Conservation (phyloP, 1,140 invertebrate species). For the Fopius arisanus region DNA sequence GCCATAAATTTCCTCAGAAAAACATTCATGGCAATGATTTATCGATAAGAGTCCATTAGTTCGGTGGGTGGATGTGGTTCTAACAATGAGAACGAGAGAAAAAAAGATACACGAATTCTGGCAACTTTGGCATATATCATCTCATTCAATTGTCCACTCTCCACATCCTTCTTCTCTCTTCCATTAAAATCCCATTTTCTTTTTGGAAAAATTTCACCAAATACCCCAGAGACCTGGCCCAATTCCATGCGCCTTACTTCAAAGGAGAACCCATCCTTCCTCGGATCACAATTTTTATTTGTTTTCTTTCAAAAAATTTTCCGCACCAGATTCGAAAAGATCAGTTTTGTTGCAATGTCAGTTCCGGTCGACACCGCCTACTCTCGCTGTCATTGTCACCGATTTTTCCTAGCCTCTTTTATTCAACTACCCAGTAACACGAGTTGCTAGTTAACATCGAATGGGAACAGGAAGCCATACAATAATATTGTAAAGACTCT, state of each 20-base stretch:
- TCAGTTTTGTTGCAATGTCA: slow-evolving; percentile 43
- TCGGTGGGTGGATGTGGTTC: background rate
- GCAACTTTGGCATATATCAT: slow-evolving; percentile 1
- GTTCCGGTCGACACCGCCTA: slow-evolving; percentile 52
- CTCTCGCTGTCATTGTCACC: slow-evolving; percentile 46
- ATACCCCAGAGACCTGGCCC: slow-evolving; percentile 5
- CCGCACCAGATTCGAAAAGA: background rate
- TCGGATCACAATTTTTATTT: slow-evolving; percentile 2
- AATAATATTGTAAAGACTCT: slow-evolving; percentile 41
- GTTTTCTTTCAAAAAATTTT: background rate
- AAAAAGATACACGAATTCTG: background rate
- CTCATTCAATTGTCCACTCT: slow-evolving; percentile 6
- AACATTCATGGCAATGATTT: slow-evolving; percentile 50
- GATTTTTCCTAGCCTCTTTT: slow-evolving; percentile 48
- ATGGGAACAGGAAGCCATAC: slow-evolving; percentile 48
- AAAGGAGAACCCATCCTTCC: background rate
- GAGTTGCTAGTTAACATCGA: slow-evolving; percentile 47
- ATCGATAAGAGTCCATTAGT: slow-evolving; percentile 54
- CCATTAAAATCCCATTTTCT: slow-evolving; percentile 27
- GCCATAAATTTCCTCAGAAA: slow-evolving; percentile 44
- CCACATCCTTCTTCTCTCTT: background rate
- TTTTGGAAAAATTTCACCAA: slow-evolving; percentile 12
- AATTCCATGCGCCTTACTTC: slow-evolving; percentile 14
- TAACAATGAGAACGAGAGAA: background rate
- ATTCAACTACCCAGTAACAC: slow-evolving; percentile 36